phyloP scores from a whole-genome alignment of 1,140 invertebrate species.

The Cydia pomonella region DNA sequence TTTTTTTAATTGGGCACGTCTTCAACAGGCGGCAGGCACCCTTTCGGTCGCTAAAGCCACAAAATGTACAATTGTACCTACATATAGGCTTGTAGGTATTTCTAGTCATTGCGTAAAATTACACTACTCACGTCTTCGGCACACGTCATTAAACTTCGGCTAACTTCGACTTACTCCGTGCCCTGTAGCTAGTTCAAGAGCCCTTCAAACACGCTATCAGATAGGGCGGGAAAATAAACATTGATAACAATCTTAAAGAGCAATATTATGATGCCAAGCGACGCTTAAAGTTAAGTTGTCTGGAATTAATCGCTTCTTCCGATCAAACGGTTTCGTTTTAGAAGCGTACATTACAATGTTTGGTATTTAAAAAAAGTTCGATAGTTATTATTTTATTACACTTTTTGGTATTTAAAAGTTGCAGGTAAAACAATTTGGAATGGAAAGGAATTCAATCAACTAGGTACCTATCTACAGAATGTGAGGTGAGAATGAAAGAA shows the following conservation, averaged over 20 bases:
- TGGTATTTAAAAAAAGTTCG: neutral
- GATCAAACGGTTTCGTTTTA: neutral
- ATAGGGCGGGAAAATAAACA: slow-evolving; percentile 1
- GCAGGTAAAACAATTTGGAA: neutral
- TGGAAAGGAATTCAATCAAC: slow-evolving; percentile 3
- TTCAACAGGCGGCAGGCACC: too few relatives aligned
- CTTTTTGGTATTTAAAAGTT: neutral
- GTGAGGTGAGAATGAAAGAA: neutral
- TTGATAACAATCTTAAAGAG: slow-evolving; percentile 9
- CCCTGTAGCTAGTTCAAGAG: neutral
- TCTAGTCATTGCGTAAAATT: neutral
- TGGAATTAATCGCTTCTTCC: neutral
- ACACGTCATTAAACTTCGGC: slow-evolving; percentile 1
- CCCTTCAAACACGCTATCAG: neutral
- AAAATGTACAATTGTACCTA: too few relatives aligned
- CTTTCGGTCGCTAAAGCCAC: too few relatives aligned
- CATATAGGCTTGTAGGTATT: neutral
- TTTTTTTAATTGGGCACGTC: too few relatives aligned
- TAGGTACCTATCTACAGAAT: neutral
- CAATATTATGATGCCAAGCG: neutral
- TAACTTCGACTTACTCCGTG: neutral
- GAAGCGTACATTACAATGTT: neutral
- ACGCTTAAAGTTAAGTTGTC: slow-evolving; percentile 9
- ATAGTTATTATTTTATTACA: neutral
- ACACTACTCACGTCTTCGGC: neutral